Percentiles rank a stretch among this genome's conserved stretches.
Conservation (phyloP, 2,797 vertebrate genomes). For the Rhynchonycteris naso region DNA sequence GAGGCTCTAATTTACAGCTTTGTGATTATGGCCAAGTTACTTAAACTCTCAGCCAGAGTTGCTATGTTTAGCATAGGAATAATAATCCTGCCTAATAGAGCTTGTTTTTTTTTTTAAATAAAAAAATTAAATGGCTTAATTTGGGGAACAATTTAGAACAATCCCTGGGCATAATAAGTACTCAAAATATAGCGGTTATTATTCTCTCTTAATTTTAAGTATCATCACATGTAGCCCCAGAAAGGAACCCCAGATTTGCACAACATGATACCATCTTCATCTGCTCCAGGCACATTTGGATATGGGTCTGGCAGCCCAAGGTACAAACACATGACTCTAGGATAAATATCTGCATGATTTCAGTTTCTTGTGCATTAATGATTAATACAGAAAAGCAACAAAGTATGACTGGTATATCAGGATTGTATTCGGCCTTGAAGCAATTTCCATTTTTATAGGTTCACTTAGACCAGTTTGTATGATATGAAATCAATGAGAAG, state of each 20-base stretch:
- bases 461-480: constrained; percentile 56
- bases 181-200: not conserved
- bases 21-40: not conserved
- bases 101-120: not conserved
- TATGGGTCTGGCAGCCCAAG: not conserved
- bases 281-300: not conserved
- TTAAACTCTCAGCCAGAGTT: not conserved
- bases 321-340: not conserved
- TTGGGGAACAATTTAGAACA: not conserved
- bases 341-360: not conserved
- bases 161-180: not conserved
- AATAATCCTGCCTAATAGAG: not conserved
- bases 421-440: constrained; percentile 53
- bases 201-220: constrained; percentile 26
- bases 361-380: constrained; percentile 40
- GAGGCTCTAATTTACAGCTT: not conserved
- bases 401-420: constrained; percentile 22
- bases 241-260: not conserved
- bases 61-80: not conserved
- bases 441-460: constrained; percentile 71
- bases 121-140: constrained; percentile 5
- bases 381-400: constrained; percentile 44
- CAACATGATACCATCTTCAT: not conserved
- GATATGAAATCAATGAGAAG: constrained; percentile 63
- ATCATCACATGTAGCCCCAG: not conserved